These are phyloP conservation scores for Octodonta nipae DNA, from an alignment of 2,888 invertebrate genomes.

Conservation along the genomic window DNA sequence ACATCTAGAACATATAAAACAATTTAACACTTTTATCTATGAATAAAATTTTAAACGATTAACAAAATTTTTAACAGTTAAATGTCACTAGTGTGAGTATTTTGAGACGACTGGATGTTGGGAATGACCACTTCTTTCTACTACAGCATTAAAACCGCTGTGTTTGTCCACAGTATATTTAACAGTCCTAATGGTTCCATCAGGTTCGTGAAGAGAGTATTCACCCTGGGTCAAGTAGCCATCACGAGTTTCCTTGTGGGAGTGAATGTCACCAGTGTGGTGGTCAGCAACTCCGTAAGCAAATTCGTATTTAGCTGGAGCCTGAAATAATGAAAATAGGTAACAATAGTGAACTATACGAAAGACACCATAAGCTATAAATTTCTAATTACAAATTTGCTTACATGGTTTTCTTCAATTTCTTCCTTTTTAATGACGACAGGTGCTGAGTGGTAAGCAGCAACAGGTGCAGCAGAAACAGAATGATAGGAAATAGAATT, in stretches of 20 bases:
- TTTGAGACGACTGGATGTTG: too few relatives aligned
- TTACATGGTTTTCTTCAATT: too few relatives aligned
- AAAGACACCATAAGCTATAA: too few relatives aligned
- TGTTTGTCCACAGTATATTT: conserved; percentile 43
- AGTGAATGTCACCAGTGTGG: conserved; percentile 44
- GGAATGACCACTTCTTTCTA: conserved; percentile 36
- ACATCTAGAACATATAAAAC: too few relatives aligned
- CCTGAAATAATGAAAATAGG: conserved; percentile 20
- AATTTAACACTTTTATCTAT: too few relatives aligned
- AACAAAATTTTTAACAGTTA: too few relatives aligned
- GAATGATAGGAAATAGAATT: neutral
- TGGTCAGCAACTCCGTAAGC: conserved; percentile 44
- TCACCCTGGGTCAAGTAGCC: conserved; percentile 42
- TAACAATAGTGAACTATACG: neutral
- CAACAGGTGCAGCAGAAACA: neutral
- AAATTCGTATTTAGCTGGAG: conserved; percentile 44
- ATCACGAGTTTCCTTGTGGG: conserved; percentile 40
- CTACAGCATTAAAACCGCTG: conserved; percentile 36
- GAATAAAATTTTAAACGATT: too few relatives aligned
- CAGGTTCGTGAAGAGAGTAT: conserved; percentile 43
- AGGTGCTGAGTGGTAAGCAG: conserved; percentile 2
- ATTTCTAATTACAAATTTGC: too few relatives aligned
- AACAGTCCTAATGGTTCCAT: conserved; percentile 42
- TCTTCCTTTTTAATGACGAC: too few relatives aligned
- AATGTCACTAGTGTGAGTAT: too few relatives aligned